A percentile compares a stretch with the other conserved stretches of the same genome.
Conservation (phyloP, 2,888 invertebrate genomes). For the Hybos culiciformis region DNA sequence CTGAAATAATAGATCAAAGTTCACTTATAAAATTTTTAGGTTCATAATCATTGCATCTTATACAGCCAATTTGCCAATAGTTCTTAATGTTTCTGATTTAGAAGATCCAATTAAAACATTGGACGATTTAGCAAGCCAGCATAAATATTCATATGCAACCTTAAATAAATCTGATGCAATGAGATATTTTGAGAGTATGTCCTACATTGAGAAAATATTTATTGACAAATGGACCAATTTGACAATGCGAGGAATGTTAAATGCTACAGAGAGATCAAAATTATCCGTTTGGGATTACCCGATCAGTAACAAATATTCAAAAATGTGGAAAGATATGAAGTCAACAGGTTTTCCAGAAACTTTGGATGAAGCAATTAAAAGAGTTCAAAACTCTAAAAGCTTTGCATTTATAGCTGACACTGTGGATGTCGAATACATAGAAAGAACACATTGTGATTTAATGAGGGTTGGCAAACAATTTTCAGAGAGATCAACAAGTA, state of each 20-base stretch:
- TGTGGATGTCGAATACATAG: slow-evolving; percentile 61
- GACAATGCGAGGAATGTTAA: slow-evolving; percentile 86
- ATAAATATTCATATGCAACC: slow-evolving; percentile 92
- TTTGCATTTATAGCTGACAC: slow-evolving; percentile 93
- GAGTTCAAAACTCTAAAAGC: slow-evolving; percentile 63
- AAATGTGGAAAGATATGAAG: slow-evolving; percentile 96
- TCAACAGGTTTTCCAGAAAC: slow-evolving; percentile 65
- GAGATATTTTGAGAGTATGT: slow-evolving; percentile 93
- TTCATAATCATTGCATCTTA: slow-evolving; percentile 98
- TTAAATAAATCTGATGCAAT: slow-evolving; percentile 75
- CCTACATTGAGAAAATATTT: slow-evolving; percentile 84
- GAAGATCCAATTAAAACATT: slow-evolving; percentile 86
- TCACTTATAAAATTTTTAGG: slow-evolving; percentile 27
- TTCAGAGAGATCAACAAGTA: slow-evolving; percentile 91
- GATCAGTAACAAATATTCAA: slow-evolving; percentile 94
- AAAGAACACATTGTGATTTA: slow-evolving; percentile 47
- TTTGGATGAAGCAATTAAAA: slow-evolving; percentile 63
- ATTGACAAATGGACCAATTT: slow-evolving; percentile 99
- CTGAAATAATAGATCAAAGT: too few species aligned
- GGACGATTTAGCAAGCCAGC: slow-evolving; percentile 89
- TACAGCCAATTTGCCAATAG: slow-evolving; percentile 95
- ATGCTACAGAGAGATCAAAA: slow-evolving; percentile 79
- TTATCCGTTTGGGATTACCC: slow-evolving; percentile 98
- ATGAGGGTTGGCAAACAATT: slow-evolving; percentile 93
- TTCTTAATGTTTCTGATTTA: slow-evolving; percentile 83